Evolutionary conservation across 2,113 vertebrate species (phyloP).

Genomic region (Clupea harengus): DNA sequence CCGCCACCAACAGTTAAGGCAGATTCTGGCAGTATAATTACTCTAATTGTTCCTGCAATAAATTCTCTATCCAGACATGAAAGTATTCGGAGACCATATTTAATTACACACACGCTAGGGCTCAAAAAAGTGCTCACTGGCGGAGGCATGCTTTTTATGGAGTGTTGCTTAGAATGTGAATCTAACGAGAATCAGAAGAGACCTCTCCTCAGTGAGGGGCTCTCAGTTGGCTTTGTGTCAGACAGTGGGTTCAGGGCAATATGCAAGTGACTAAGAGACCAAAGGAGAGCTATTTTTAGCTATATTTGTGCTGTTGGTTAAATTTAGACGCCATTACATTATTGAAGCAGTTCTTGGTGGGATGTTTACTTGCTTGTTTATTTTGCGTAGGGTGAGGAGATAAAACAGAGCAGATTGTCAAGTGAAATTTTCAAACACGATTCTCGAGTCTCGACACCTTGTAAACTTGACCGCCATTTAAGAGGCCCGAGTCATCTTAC

Average conservation of each 20-base stretch:
- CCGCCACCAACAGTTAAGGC: conserved; percentile 44
- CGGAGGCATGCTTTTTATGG: conserved; percentile 41
- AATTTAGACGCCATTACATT: neutral
- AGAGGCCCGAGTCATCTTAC: neutral
- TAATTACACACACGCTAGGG: conserved; percentile 60
- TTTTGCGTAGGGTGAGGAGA: neutral
- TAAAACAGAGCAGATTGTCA: neutral
- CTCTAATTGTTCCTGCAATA: conserved; percentile 67
- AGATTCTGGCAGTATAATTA: conserved; percentile 61
- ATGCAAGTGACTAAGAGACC: neutral
- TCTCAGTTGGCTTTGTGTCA: neutral
- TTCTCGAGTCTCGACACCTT: neutral
- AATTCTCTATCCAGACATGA: conserved; percentile 68
- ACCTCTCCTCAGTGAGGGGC: conserved; percentile 23
- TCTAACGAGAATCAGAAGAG: conserved; percentile 16
- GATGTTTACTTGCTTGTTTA: neutral
- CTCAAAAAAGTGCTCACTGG: conserved; percentile 32
- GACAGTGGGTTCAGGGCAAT: neutral
- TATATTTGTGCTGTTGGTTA: neutral
- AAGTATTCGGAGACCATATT: conserved; percentile 60
- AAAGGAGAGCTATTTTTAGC: neutral
- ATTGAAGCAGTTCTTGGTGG: neutral
- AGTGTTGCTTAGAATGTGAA: conserved; percentile 30
- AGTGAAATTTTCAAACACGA: neutral
- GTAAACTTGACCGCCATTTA: neutral